These are phyloP conservation scores for Diachrysia chrysitis DNA, from an alignment of 2,888 invertebrate genomes.

Conservation along the genomic window DNA sequence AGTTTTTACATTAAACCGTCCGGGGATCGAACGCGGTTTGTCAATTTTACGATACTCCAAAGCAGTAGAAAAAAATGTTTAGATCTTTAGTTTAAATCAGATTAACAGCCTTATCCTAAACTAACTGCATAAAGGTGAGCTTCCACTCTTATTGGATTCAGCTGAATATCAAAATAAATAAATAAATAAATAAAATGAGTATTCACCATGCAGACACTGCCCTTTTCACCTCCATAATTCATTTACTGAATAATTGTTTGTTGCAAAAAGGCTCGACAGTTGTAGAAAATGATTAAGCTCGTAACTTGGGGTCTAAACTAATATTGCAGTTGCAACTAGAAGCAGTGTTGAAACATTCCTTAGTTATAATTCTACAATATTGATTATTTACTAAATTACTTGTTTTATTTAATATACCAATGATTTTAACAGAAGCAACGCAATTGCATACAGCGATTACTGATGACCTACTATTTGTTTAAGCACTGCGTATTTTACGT, in stretches of 20 bases:
- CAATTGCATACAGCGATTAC: neutral
- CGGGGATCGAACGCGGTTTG: too few relatives aligned
- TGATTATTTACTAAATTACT: conserved; percentile 35
- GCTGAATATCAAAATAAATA: too few relatives aligned
- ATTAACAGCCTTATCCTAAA: too few relatives aligned
- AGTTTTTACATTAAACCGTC: too few relatives aligned
- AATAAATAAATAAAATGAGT: too few relatives aligned
- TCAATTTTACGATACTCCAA: too few relatives aligned
- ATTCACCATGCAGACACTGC: too few relatives aligned
- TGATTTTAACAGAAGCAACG: conserved; percentile 4
- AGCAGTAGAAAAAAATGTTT: too few relatives aligned
- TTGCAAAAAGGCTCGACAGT: conserved; percentile 1
- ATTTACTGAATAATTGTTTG: neutral
- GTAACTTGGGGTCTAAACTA: conserved; percentile 34
- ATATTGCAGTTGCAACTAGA: conserved; percentile 41
- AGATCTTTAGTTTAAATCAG: too few relatives aligned
- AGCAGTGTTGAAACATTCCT: conserved; percentile 52
- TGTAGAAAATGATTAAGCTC: neutral
- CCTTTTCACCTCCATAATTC: neutral
- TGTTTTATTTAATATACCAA: neutral
- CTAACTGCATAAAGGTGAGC: too few relatives aligned
- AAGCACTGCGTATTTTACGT: neutral
- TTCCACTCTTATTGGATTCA: too few relatives aligned
- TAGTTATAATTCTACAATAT: conserved; percentile 48
- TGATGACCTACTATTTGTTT: neutral